Evolutionary conservation across 2,888 invertebrate species (phyloP), one percentile per base, ranked within the genome.

Genomic region (Leptothorax acervorum): DNA sequence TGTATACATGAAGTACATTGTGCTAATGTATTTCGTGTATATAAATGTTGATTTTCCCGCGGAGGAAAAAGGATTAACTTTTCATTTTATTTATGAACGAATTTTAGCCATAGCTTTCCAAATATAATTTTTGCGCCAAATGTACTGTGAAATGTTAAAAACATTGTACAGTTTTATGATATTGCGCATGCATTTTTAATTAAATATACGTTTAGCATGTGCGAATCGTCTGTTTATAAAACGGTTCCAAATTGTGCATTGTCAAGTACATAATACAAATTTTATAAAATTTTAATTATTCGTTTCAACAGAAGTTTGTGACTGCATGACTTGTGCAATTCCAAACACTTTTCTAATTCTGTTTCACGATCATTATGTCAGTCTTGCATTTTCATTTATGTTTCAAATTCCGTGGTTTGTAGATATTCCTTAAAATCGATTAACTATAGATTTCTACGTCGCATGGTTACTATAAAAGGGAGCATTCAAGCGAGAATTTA

Each of bases 11-110:
- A 55, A 53, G 31, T 53, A 48, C 15, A 35, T 48, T 48, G 45
- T 45, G 15, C 63, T 63, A 48, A 63, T 57, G 11, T 63, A 28
- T 12, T 68, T 66, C 23, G 15, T 31, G n/a, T 42, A 31, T 18
- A 55, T 57, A 78, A 68, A 55, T 78, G n/a, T 70, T 78, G 42
- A 76, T 76, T 76, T 76, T 18, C 4, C 53, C 12, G 3, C 12
- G 15, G 53, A 39, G 51, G 18, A 28, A 55, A 66, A 68, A n/a
- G 11, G 39, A 78, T 68, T 78, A 55, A 78, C 42, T 68, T 78
- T 68, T 68, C 3, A 45, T 31, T 78, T 78, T 18, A 76, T 76
- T 68, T 9, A 55, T n/a, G 12, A 68, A 42, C 15, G 11, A 55
- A 55, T 15, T 68, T 2, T 55, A 42, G 12, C 15, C n/a, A 45